phyloP scores from a whole-genome alignment of 2,113 vertebrate genomes.

The Melanocharis versteri region DNA sequence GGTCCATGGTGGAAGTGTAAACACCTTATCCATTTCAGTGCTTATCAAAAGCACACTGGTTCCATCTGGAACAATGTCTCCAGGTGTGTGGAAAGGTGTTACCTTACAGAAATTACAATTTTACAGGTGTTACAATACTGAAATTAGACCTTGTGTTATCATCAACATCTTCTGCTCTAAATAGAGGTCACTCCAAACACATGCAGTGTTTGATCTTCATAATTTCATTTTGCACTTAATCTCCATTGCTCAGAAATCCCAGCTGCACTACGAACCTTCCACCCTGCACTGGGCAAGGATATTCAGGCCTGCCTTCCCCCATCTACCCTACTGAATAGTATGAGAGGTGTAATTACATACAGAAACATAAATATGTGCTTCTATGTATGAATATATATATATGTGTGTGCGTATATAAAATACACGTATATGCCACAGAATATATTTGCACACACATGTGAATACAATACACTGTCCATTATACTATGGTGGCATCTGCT shows the following conservation, averaged over 20 bases:
- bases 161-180: neutral
- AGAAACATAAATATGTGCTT: neutral
- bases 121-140: neutral
- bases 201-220: neutral
- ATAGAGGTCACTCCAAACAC: neutral
- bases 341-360: neutral
- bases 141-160: neutral
- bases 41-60: neutral
- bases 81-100: neutral
- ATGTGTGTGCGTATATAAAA: neutral
- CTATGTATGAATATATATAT: neutral
- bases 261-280: neutral
- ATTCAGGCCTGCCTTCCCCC: neutral
- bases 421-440: neutral
- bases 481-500: neutral
- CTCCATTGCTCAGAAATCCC: neutral
- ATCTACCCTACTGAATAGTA: neutral
- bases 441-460: neutral
- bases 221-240: neutral
- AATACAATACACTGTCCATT: neutral
- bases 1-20: neutral
- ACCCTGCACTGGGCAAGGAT: neutral
- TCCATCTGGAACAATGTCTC: neutral
- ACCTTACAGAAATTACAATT: too few species aligned
- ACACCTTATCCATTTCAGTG: neutral